A percentile compares a stretch with the other conserved stretches of the same genome.
phyloP scores from a whole-genome alignment of 1,140 invertebrate genomes.

The Helicorthomorpha holstii region DNA sequence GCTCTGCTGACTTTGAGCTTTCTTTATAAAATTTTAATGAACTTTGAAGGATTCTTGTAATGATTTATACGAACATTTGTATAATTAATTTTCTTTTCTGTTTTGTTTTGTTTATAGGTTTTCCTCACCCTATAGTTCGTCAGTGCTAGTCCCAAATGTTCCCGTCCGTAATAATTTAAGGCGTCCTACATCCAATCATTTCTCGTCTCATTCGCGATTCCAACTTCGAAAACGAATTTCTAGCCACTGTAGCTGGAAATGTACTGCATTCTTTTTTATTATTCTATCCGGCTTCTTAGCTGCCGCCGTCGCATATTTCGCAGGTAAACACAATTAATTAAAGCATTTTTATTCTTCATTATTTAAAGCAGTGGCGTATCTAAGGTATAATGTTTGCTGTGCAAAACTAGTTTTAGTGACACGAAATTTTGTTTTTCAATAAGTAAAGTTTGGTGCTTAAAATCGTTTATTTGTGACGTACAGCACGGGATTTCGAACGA shows the following conservation, averaged over 20 bases:
- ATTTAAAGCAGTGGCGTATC: too few species aligned
- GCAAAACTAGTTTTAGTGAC: too few species aligned
- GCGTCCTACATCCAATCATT: slow-evolving; percentile 39
- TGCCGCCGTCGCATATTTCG: slow-evolving; percentile 67
- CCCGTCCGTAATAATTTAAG: slow-evolving; percentile 53
- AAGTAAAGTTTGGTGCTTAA: too few species aligned
- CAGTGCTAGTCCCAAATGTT: slow-evolving; percentile 40
- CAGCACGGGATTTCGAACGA: too few species aligned
- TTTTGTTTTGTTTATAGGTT: slow-evolving; percentile 22
- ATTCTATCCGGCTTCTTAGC: slow-evolving; percentile 59
- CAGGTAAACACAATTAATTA: slow-evolving; percentile 39
- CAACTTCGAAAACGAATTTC: slow-evolving; percentile 75
- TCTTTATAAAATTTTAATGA: too few species aligned
- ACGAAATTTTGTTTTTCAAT: too few species aligned
- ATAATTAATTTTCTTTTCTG: slow-evolving; percentile 7
- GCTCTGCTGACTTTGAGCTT: too few species aligned
- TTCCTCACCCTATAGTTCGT: slow-evolving; percentile 39
- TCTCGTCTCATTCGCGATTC: slow-evolving; percentile 49
- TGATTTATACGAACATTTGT: too few species aligned
- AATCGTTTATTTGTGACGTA: too few species aligned
- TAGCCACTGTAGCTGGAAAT: slow-evolving; percentile 75
- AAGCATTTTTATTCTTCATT: background rate
- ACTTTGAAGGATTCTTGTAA: too few species aligned
- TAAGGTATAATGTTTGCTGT: too few species aligned
- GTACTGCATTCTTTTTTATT: slow-evolving; percentile 68